Conservation (phyloP, 2,888 invertebrate genomes). For the Aelia acuminata region DNA sequence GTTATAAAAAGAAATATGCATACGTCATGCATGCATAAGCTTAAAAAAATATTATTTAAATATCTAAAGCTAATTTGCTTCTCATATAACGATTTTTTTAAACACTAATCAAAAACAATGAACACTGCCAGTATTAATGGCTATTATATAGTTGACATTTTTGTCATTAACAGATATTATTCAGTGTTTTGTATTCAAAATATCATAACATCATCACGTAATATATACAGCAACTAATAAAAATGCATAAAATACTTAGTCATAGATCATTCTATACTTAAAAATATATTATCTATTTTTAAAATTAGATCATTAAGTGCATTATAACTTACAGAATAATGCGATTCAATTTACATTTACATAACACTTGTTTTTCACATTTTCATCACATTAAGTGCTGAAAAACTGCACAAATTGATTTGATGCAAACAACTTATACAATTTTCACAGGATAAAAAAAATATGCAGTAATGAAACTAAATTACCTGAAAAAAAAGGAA, state of each 20-base stretch:
- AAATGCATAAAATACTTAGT: conserved; percentile 44
- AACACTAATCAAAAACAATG: conserved; percentile 29
- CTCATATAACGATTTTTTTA: conserved; percentile 26
- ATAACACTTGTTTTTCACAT: not conserved
- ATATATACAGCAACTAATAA: conserved; percentile 49
- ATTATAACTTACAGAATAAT: conserved; percentile 48
- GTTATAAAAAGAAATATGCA: conserved; percentile 17
- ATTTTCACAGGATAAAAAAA: conserved; percentile 2
- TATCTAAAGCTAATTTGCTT: conserved; percentile 46
- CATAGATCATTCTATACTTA: conserved; percentile 40
- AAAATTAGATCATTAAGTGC: conserved; percentile 42
- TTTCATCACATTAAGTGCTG: not conserved
- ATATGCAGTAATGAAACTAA: not conserved
- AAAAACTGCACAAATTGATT: not conserved
- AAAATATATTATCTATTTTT: conserved; percentile 44
- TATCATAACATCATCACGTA: conserved; percentile 35
- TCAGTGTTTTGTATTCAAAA: conserved; percentile 32
- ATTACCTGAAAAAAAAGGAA: not conserved
- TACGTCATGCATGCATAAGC: not conserved
- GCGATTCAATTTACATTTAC: conserved; percentile 30
- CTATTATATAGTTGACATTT: conserved; percentile 2
- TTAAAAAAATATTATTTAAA: conserved; percentile 35
- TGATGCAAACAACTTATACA: not conserved
- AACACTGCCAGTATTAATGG: conserved; percentile 46
- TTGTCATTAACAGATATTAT: conserved; percentile 31